phyloP scores from a whole-genome alignment of 2,113 vertebrate species.

The Onychorhynchus coronatus region DNA sequence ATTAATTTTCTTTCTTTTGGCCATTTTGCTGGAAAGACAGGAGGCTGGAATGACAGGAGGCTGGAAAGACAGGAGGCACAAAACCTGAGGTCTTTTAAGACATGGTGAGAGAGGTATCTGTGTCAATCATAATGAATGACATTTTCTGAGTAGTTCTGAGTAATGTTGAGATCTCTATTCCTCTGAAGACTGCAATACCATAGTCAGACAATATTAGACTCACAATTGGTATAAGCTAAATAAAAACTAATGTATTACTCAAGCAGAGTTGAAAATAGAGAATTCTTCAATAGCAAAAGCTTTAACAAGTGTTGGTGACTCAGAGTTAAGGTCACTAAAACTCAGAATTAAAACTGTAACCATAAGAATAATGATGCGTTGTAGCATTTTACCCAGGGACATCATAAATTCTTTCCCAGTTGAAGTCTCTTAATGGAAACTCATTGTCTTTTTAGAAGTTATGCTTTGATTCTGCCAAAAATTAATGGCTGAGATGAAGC shows the following conservation, averaged over 20 bases:
- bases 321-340: neutral
- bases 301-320: neutral
- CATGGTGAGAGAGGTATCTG: neutral
- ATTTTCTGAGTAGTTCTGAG: neutral
- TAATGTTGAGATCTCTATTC: neutral
- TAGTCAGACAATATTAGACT: neutral
- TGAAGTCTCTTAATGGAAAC: neutral
- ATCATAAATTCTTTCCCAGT: neutral
- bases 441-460: slow-evolving; percentile 12
- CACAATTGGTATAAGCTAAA: neutral
- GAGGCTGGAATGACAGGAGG: neutral
- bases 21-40: neutral
- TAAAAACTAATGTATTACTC: neutral
- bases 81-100: neutral
- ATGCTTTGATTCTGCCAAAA: slow-evolving; percentile 15
- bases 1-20: neutral
- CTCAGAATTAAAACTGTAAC: neutral
- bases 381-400: neutral
- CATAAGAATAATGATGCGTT: neutral
- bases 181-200: neutral
- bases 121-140: neutral
- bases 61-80: neutral
- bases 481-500: neutral
- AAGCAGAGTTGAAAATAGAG: neutral
- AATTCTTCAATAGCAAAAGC: neutral